Base-by-base conservation (phyloP, 2,888 invertebrate genomes). In the Biston stratarius region DNA sequence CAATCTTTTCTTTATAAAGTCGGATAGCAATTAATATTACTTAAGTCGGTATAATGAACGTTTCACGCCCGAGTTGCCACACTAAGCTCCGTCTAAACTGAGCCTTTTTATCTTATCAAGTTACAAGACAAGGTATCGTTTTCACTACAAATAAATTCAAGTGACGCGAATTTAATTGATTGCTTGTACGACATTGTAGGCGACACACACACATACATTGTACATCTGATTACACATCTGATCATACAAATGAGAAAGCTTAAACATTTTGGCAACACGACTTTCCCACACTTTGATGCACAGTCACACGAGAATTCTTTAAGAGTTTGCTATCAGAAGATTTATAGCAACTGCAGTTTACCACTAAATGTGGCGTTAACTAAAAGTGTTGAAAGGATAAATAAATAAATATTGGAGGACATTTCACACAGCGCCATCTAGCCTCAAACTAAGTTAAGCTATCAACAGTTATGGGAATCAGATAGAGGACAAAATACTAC, bases 1-100 rank as follows among this genome's bases (percentile, higher is more conserved):
- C 81, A 84, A 83, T 84, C 85, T 86, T 84, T 88, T 86, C 86
- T 88, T 88, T 86, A 85, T 84, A 83, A 80, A 83, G 79, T 79
- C 79, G 79, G 79, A 82, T 85, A 79, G 87, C 83, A 88, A 90
- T 91, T 92, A 90, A 89, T 90, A 90, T 89, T 89, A 89, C 90
- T 90, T 91, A 90, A 88, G 67, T 60, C 80, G 72, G 79, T 86
- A 87, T 88, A 90, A 89, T 87, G 84, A 86, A 81, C 75, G 83
- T 82, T 88, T 87, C 82, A 85, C 83, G 86, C 81, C 69, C 81
- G 78, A 82, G 80, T 89, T 89, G 77, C 83, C 70, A 77, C 84
- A 84, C 73, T 79, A 73, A 70, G 64, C 64, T 64, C 72, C 77
- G 71, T 42, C 48, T 67, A 56, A 74, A 74, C 69, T 63, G 60